Conservation (phyloP, 1,140 invertebrate species). For the Brachionus sp. region DNA sequence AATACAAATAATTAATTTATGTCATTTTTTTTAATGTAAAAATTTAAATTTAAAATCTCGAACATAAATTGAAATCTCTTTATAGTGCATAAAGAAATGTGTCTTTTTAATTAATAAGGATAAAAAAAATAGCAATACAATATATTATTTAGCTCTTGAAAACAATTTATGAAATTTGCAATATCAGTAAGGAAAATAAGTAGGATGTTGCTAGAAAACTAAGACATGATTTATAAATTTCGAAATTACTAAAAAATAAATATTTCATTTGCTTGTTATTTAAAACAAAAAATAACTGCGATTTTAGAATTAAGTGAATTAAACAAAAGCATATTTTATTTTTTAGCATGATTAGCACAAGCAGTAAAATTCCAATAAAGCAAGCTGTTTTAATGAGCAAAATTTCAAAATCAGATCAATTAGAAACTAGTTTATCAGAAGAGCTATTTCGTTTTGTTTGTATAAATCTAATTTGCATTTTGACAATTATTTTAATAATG, state of each 20-base stretch:
- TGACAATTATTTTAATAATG: constrained; percentile 13
- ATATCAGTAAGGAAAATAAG: neutral
- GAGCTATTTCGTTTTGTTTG: neutral
- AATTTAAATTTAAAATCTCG: too few species aligned
- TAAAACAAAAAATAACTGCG: neutral
- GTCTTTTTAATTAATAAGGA: too few species aligned
- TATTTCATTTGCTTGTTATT: too few species aligned
- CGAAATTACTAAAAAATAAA: neutral
- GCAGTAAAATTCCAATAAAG: neutral
- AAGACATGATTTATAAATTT: neutral
- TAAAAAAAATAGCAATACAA: too few species aligned
- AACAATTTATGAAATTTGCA: neutral
- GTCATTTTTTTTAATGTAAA: too few species aligned
- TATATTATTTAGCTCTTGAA: too few species aligned
- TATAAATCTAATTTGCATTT: neutral
- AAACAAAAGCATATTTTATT: neutral
- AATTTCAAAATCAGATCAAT: neutral
- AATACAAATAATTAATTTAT: too few species aligned
- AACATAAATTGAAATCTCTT: too few species aligned
- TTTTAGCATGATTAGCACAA: neutral
- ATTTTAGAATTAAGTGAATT: neutral
- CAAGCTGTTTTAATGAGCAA: neutral
- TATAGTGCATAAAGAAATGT: too few species aligned
- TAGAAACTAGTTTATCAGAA: neutral
- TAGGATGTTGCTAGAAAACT: neutral